Base-by-base conservation (phyloP, 2,888 invertebrate species). In the Dione vanillae region DNA sequence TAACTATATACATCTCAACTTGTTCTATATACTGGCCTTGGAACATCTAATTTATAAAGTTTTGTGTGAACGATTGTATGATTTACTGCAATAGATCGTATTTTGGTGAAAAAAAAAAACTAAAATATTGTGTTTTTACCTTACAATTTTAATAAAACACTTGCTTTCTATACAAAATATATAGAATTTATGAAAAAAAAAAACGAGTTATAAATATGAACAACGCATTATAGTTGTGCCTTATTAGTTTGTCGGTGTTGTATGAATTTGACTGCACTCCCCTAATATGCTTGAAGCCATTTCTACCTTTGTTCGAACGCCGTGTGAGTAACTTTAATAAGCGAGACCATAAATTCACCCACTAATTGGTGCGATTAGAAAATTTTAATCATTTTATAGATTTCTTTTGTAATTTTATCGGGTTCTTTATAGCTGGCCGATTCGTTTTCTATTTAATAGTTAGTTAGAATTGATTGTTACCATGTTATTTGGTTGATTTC, bases 361-460 rank as follows among this genome's bases (percentile, higher is more conserved):
- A 79, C 85, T 92, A 92, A 92, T 92, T 92, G 92, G 91, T 83
- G 78, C 86, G 88, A 91, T 91, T 92, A 91, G 87, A 90, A 87
- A 87, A 87, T 87, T 80, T 87, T 88, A 90, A 91, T 90, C 85
- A 91, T 91, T 92, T 90, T 90, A 91, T 89, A 84, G 89, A 88
- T 90, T 92, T 90, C 91, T 91, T 91, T 91, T 92, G 90, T 92
- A 91, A 89, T 89, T 87, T 91, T 91, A 91, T 91, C 89, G 91
- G 79, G 81, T 83, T 83, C 85, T 89, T 91, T 89, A 89, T 87
- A 78, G 85, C 83, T 82, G 81, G 75, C 78, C 86, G 87, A 88
- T 89, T 90, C 89, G 86, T 89, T 90, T 85, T 83, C 85, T 85
- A 83, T 86, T 85, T 86, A 89, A 86, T 88, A 84, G 88, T 88